These are phyloP conservation scores for Neosilurus hyrtlii DNA, from an alignment of 2,797 vertebrate genomes.

Conservation along the genomic window DNA sequence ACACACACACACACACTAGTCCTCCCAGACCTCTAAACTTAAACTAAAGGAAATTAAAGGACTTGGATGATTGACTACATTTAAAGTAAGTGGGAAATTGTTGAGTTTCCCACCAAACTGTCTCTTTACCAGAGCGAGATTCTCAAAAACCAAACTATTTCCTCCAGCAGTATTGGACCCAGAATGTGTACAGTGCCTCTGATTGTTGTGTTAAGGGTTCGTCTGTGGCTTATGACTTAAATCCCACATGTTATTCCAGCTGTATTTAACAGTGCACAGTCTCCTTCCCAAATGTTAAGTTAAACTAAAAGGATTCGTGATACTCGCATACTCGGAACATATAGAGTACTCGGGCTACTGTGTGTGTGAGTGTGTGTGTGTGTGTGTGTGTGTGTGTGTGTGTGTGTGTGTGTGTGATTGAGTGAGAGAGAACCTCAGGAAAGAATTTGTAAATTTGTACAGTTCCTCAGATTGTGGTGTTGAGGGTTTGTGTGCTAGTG, in stretches of 20 bases:
- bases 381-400: constrained; percentile 34
- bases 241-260: constrained; percentile 28
- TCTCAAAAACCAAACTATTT: constrained; percentile 3
- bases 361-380: constrained; percentile 83
- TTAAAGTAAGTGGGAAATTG: neutral
- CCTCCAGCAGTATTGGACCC: neutral
- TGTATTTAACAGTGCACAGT: constrained; percentile 24
- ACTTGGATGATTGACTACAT: neutral
- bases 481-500: constrained; percentile 46
- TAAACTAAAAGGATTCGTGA: constrained; percentile 21
- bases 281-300: constrained; percentile 21
- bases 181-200: constrained; percentile 95
- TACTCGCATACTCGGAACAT: neutral
- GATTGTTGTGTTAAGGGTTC: constrained; percentile 74
- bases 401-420: constrained; percentile 22
- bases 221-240: constrained; percentile 34
- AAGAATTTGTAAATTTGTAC: constrained; percentile 97
- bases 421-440: constrained; percentile 82
- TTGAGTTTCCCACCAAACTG: neutral
- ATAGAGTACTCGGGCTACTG: constrained; percentile 57
- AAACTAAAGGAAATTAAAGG: neutral
- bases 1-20: no score
- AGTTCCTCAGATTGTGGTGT: constrained; percentile 91
- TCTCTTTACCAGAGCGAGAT: neutral
- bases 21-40: neutral